These are phyloP conservation scores for Chloroceryle amazona DNA, from an alignment of 2,797 vertebrate species.

Conservation along the genomic window DNA sequence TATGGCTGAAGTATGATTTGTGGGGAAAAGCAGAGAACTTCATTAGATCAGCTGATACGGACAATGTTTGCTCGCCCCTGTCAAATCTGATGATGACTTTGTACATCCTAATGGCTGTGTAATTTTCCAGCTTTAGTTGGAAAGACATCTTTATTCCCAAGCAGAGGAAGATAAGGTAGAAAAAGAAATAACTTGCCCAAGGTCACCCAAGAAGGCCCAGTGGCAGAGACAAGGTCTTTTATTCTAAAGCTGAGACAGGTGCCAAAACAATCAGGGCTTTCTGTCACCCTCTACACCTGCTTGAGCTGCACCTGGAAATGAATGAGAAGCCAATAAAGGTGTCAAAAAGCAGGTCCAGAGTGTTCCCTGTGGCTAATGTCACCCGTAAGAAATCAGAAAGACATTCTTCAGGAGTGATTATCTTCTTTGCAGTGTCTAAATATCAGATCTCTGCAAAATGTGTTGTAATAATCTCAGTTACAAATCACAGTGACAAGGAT, in stretches of 20 bases:
- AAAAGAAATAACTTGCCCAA: neutral
- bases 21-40: neutral
- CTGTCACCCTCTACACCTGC: neutral
- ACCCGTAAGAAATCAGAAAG: neutral
- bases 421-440: neutral
- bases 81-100: neutral
- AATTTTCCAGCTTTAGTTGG: neutral
- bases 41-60: neutral
- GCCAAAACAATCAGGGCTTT: neutral
- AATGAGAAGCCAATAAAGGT: neutral
- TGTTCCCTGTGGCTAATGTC: neutral
- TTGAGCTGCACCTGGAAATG: neutral
- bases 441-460: neutral
- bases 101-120: rapidly evolving
- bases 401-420: neutral
- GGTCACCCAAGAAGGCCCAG: neutral
- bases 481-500: neutral
- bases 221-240: neutral
- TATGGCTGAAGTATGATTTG: neutral
- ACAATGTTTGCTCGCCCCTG: neutral
- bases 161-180: neutral
- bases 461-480: neutral
- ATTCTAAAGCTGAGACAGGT: neutral
- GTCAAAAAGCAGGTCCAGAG: neutral
- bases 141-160: neutral